Percentiles rank a stretch among this genome's conserved stretches.
These are phyloP conservation scores for Bolborhynchus lineola DNA, from an alignment of 2,113 vertebrate genomes.

Conservation along the genomic window DNA sequence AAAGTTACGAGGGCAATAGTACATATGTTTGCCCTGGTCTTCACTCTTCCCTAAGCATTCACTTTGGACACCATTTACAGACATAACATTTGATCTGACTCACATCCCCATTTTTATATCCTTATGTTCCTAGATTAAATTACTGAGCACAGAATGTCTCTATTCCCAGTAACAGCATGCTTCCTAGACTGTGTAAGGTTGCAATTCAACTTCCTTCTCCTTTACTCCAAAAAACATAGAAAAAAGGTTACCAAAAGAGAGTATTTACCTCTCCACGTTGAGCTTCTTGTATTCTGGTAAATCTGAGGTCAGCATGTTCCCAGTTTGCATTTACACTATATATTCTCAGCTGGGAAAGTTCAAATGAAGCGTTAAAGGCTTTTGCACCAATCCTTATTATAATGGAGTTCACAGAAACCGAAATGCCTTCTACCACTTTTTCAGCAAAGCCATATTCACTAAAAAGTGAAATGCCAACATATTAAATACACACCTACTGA, in stretches of 20 bases:
- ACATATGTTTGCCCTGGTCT: neutral
- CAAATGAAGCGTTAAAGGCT: conserved; percentile 98
- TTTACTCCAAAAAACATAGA: neutral
- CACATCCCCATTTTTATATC: neutral
- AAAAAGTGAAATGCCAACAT: conserved; percentile 54
- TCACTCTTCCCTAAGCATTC: neutral
- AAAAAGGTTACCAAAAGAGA: neutral
- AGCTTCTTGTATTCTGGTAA: conserved; percentile 91
- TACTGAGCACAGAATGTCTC: neutral
- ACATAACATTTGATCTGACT: neutral
- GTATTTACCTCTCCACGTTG: conserved; percentile 89
- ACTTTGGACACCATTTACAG: neutral
- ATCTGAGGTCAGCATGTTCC: conserved; percentile 87
- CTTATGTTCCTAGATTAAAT: neutral
- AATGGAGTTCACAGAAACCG: conserved; percentile 96
- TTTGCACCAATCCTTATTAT: conserved; percentile 94
- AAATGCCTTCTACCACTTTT: conserved; percentile 97
- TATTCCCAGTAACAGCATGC: accelerated
- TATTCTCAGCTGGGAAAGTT: conserved; percentile 96
- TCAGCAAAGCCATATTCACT: conserved; percentile 99
- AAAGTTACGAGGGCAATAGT: neutral
- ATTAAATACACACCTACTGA: neutral
- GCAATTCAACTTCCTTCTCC: neutral
- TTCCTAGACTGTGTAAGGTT: neutral
- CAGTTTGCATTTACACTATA: conserved; percentile 97